Conservation (phyloP, 2,888 invertebrate genomes). For the Cryptocephalus primarius region DNA sequence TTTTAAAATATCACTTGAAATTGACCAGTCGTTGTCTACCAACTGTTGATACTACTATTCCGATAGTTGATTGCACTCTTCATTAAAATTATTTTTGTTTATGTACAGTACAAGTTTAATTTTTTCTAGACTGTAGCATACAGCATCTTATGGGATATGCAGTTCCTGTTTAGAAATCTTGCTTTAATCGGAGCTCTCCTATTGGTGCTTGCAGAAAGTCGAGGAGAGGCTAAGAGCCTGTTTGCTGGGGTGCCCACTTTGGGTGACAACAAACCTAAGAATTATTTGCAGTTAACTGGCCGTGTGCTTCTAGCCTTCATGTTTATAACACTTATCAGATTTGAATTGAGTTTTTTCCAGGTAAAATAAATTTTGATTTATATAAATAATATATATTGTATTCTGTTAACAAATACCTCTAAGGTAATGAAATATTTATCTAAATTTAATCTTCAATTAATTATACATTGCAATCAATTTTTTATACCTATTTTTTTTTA, state of each 20-base stretch:
- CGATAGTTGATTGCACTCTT: too few species aligned
- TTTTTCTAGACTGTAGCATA: constrained; percentile 74
- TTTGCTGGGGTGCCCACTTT: constrained; percentile 91
- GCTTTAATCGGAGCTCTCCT: constrained; percentile 96
- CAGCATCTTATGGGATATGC: constrained; percentile 96
- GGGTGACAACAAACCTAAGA: constrained; percentile 94
- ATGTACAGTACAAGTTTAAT: too few species aligned
- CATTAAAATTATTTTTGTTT: too few species aligned
- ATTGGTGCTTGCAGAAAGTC: constrained; percentile 90
- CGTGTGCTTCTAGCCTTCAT: constrained; percentile 94
- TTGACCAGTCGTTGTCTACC: too few species aligned
- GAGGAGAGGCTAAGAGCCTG: constrained; percentile 84
- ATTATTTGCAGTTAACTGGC: constrained; percentile 91
- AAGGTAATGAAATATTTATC: not conserved
- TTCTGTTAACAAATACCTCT: not conserved
- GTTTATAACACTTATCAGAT: constrained; percentile 93
- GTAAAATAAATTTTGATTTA: constrained; percentile 33
- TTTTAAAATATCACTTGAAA: too few species aligned
- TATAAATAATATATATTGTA: not conserved
- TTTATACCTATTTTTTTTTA: constrained; percentile 34
- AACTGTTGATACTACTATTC: not conserved
- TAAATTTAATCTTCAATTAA: too few species aligned
- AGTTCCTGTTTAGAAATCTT: constrained; percentile 91
- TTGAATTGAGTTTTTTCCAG: constrained; percentile 84
- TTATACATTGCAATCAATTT: too few species aligned